phyloP scores from a whole-genome alignment of 2,888 invertebrate genomes.

The Plagiodera versicolora region DNA sequence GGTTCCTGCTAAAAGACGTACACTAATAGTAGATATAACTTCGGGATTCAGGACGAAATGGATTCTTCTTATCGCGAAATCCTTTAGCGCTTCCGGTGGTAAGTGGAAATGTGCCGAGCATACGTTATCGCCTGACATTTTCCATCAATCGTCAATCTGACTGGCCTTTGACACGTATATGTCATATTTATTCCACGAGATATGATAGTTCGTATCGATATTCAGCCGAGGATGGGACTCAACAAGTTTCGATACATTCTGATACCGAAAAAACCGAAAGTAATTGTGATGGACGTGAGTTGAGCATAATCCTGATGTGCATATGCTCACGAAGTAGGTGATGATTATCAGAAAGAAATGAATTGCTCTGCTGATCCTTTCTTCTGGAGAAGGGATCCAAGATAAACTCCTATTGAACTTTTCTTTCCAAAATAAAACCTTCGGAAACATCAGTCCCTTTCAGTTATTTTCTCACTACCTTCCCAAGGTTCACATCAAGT shows the following conservation, averaged over 20 bases:
- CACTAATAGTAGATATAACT: constrained; percentile 33
- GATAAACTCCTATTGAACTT: too few species aligned
- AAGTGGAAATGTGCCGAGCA: constrained; percentile 26
- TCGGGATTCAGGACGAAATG: constrained; percentile 31
- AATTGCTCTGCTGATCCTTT: too few species aligned
- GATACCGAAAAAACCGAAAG: too few species aligned
- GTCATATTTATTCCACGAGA: constrained; percentile 16
- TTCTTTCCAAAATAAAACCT: too few species aligned
- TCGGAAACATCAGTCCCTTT: too few species aligned
- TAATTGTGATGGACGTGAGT: too few species aligned
- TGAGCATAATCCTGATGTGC: too few species aligned
- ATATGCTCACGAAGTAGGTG: too few species aligned
- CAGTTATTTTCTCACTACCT: too few species aligned
- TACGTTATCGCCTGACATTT: constrained; percentile 27
- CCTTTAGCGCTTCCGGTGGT: constrained; percentile 26
- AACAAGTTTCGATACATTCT: not conserved
- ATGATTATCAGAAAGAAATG: too few species aligned
- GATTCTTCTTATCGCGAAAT: constrained; percentile 31
- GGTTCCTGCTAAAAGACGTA: constrained; percentile 22
- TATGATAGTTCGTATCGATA: not conserved
- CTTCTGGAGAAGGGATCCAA: too few species aligned
- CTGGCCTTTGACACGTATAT: constrained; percentile 22
- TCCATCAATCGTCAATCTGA: constrained; percentile 26
- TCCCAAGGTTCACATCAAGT: too few species aligned
- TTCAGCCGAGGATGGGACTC: not conserved